A percentile compares a stretch with the other conserved stretches of the same genome.
phyloP scores from a whole-genome alignment of 2,797 vertebrate genomes.

The Antrozous pallidus region DNA sequence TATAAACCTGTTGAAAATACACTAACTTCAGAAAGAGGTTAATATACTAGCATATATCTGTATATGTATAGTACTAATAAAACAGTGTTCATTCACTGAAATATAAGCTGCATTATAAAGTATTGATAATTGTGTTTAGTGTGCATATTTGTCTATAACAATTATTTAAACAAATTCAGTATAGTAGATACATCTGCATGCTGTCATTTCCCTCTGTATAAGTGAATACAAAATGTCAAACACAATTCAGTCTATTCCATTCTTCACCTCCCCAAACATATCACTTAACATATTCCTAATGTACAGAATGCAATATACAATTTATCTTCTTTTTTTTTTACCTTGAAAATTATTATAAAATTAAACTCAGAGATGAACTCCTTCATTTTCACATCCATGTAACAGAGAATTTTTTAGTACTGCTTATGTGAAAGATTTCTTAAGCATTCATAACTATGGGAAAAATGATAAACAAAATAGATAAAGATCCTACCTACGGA shows the following conservation, averaged over 20 bases:
- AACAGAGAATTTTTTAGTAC: not conserved
- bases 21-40: constrained; percentile 90
- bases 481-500: not conserved
- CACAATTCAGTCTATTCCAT: not conserved
- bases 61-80: constrained; percentile 92
- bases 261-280: not conserved
- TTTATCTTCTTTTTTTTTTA: not conserved
- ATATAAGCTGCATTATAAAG: constrained; percentile 91
- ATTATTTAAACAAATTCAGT: constrained; percentile 93
- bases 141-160: constrained; percentile 92
- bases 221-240: not conserved
- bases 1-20: constrained; percentile 89
- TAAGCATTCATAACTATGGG: not conserved
- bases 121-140: constrained; percentile 93
- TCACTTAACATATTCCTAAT: not conserved
- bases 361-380: not conserved
- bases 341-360: not conserved
- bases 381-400: not conserved
- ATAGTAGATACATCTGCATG: constrained; percentile 84
- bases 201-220: not conserved
- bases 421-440: not conserved
- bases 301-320: not conserved
- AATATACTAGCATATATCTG: constrained; percentile 76
- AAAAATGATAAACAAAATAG: not conserved
- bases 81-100: constrained; percentile 89